Base-by-base conservation (phyloP, 2,797 vertebrate genomes). In the Halcyon badia region DNA sequence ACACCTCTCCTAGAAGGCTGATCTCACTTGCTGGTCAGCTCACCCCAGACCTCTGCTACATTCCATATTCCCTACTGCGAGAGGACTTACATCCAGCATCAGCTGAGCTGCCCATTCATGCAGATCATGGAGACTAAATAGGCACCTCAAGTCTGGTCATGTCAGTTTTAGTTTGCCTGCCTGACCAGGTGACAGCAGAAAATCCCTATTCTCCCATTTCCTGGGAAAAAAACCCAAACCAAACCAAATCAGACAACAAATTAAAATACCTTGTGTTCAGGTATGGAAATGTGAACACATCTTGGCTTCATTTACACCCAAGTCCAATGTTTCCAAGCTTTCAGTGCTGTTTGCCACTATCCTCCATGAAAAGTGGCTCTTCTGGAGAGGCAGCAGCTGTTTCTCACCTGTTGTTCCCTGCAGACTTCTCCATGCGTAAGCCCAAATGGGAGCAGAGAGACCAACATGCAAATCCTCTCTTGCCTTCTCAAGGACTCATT, bases 1-100 rank as follows among this genome's bases (percentile, higher is more conserved):
- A 56, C 19, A 49, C 5, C 4, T 33, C 35, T 83, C 14, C 39
- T 49, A 62, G 37, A 80, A 68, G 37, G 21, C 17, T 24, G 15
- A 37, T 15, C 15, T 78, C 25, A 9, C 11, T 15, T 8, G 4
- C 48, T 26, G 61, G n/a, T 30, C 41, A 26, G 26, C 1, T 87
- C 42, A 24, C 6, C 39, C 37, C 22, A 30, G 46, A 30, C 20
- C 39, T 41, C 51, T 28, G 28, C 58, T 44, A 31, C 13, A 11
- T 0, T 12, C 13, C 9, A 3, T 3, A 31, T 18, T 51, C 61
- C 25, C 9, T 21, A 4, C 20, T 3, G 31, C 31, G 46, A 70
- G 19, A 6, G 15, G 15, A 51, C 41, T 22, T 10, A 10, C 15
- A 75, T 5, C 33, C 18, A 37, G 49, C 4, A 8, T 6, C 0